These are phyloP conservation scores for Luperina nickerlii DNA, from an alignment of 2,888 invertebrate species.

Conservation along the genomic window DNA sequence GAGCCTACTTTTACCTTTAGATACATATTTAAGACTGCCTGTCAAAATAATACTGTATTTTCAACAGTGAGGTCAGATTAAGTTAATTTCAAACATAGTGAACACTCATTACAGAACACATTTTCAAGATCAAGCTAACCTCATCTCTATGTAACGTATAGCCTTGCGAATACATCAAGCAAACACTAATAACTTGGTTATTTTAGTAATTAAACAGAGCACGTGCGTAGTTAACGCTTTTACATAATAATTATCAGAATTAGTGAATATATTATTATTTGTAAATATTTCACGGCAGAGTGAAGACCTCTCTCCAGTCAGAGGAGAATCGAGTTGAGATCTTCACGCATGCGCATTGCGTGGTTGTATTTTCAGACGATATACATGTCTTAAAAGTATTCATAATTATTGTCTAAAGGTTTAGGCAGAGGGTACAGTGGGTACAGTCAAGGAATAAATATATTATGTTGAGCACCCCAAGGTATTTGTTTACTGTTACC, in stretches of 20 bases:
- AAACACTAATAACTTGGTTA: slow-evolving; percentile 32
- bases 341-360: not conserved
- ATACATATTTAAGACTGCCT: not conserved
- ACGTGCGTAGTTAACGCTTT: slow-evolving; percentile 23
- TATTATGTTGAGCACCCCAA: no score
- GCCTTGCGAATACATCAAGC: slow-evolving; percentile 1
- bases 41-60: not conserved
- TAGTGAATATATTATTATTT: not conserved
- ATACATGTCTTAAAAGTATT: not conserved
- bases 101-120: not conserved
- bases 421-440: no score
- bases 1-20: not conserved
- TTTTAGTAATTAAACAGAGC: slow-evolving; percentile 34
- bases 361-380: not conserved
- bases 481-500: not conserved
- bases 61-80: not conserved
- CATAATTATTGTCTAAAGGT: not conserved
- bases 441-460: not conserved
- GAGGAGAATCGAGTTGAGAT: not conserved
- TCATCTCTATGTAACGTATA: slow-evolving; percentile 22
- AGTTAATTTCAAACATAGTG: slow-evolving; percentile 22
- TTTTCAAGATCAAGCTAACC: slow-evolving; percentile 20
- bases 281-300: not conserved
- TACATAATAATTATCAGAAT: slow-evolving; percentile 19
- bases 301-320: not conserved